These are phyloP conservation scores for Pachycephus smyrnensis DNA, from an alignment of 2,888 invertebrate species.

Conservation along the genomic window DNA sequence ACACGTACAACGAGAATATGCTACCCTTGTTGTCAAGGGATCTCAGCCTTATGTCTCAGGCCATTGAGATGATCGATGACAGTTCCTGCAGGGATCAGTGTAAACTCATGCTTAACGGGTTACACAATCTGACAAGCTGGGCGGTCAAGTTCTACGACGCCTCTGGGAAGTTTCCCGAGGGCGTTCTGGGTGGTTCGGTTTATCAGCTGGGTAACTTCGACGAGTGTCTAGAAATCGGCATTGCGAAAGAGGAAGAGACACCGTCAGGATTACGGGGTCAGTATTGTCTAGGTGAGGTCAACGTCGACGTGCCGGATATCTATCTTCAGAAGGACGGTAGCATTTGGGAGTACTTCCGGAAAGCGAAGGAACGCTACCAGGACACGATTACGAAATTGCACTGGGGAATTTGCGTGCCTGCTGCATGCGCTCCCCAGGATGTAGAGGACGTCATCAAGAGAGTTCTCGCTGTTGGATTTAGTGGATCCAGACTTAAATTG, in stretches of 20 bases:
- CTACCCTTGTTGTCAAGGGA: constrained; percentile 42
- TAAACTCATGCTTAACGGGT: constrained; percentile 36
- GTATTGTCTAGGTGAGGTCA: constrained; percentile 52
- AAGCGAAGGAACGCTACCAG: constrained; percentile 38
- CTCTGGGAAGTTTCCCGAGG: constrained; percentile 77
- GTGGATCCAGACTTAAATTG: constrained; percentile 41
- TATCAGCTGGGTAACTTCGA: constrained; percentile 82
- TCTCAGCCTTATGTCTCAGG: constrained; percentile 36
- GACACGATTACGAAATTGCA: constrained; percentile 60
- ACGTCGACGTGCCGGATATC: constrained; percentile 41
- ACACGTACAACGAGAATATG: constrained; percentile 29
- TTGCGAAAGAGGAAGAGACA: constrained; percentile 33
- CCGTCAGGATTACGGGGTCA: constrained; percentile 41
- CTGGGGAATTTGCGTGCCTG: constrained; percentile 72
- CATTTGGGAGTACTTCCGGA: constrained; percentile 15
- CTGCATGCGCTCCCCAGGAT: constrained; percentile 63
- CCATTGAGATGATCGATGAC: constrained; percentile 42
- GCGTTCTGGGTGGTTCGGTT: constrained; percentile 75
- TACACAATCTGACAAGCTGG: constrained; percentile 49
- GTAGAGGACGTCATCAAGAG: constrained; percentile 49
- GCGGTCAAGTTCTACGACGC: constrained; percentile 74
- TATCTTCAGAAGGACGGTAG: constrained; percentile 25
- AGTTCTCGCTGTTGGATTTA: constrained; percentile 46
- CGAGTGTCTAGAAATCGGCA: constrained; percentile 70
- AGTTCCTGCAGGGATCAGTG: constrained; percentile 44